Base-by-base conservation (phyloP, 2,888 invertebrate genomes). In the Drosophila robusta region DNA sequence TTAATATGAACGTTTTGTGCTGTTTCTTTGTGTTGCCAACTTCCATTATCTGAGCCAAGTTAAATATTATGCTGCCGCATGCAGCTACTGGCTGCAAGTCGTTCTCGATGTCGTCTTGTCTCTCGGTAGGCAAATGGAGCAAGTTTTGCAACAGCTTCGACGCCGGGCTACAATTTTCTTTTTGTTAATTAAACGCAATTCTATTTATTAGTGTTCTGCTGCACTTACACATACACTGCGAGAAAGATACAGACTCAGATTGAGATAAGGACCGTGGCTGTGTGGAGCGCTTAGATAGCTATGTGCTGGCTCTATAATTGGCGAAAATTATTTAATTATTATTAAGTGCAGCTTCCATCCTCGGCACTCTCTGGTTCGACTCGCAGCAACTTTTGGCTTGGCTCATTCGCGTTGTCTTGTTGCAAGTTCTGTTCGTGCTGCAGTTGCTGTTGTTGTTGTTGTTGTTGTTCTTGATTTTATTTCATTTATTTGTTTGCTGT, bases 271-370 rank as follows among this genome's bases (percentile, higher is more conserved):
- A 65, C 26, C n/a, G 38, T 51, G 51, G 42, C 29, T 26, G 52
- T 32, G 38, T 44, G 61, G 52, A 78, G 66, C 65, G 60, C 56
- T 78, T 64, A 65, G 70, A 68, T 68, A 62, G 63, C 73, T 61
- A 24, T 67, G 72, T 64, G 65, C 70, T 49, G 62, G 71, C 80
- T 64, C 51, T 75, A 75, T 84, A 87, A 87, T 84, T 85, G 84
- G 74, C 68, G 70, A 84, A 85, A 87, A 85, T 82, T 84, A 87
- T 85, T 87, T 85, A 85, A 85, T 85, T 85, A 87, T 87, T 84
- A 87, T 81, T 67, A 85, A 87, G 87, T 87, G 84, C 87, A 70
- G 76, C 34, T 57, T 68, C 60, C 18, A 7, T 8, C 32, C 34
- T 57, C 12, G 22, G 12, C 58, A 42, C 22, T 52, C 47, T 24